Evolutionary conservation across 1,140 invertebrate genomes (phyloP), one percentile per base, ranked within the genome.

Genomic region (Octopus bimaculoides): DNA sequence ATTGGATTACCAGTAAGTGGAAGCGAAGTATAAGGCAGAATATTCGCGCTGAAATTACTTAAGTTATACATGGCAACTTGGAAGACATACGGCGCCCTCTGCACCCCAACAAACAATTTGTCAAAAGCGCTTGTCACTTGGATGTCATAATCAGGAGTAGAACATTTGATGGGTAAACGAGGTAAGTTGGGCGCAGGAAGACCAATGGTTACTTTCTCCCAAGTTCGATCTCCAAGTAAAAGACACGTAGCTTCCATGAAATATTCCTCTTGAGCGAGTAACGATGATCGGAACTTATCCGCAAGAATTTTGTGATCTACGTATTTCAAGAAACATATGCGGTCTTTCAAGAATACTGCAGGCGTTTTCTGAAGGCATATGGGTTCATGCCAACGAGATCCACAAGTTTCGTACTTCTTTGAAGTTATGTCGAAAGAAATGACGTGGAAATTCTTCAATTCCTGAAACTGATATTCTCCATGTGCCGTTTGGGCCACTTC

Each of bases 381-480:
- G 9, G 66, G 66, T n/a, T 71, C 66, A 20, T 71, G 66, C 66
- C 66, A 71, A 5, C 66, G 66, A 14, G 26, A 6, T 14, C 66
- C 66, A 3, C 66, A 71, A 71, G 8, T n/a, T 71, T 14, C 14
- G 3, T 71, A 71, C 17, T 14, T 10, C 26, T 71, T 71, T 6
- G 6, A 20, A 71, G 17, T 12, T 14, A 20, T 14, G 66, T 71
- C 66, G 26, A 71, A 9, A 6, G 17, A n/a, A 5, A 71, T 71
- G 66, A 71, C 66, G 66, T 71, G 66, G 14, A 71, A 71, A 17
- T 71, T 71, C 14, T 71, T 71, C 66, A 71, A n/a, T 71, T 12
- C 66, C 14, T 12, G 9, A 71, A 71, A 71, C 4, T 20, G 66
- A 17, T 10, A 71, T 5, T 71, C 66, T n/a, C 5, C 5, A 20